phyloP scores from a whole-genome alignment of 2,888 invertebrate species.

The Stegana nigrithorax region DNA sequence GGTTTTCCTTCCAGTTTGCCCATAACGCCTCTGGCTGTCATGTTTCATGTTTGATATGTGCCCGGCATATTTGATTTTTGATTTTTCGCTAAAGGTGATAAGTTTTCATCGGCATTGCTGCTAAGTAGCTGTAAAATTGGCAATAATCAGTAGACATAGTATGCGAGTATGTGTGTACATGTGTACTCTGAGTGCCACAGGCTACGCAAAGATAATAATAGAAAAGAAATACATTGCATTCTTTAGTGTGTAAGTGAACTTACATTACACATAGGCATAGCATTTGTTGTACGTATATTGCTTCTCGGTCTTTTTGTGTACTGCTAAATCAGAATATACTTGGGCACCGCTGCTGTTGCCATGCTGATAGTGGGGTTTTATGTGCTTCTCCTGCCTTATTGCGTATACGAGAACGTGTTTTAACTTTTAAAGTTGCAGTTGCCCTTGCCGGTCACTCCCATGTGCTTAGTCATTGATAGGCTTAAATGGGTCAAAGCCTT shows the following conservation, averaged over 20 bases:
- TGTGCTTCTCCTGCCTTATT: no score
- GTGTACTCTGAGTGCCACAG: no score
- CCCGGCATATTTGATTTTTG: conserved; percentile 10
- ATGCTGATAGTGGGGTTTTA: conserved; percentile 15
- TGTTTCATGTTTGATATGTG: conserved; percentile 12
- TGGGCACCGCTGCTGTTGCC: not conserved
- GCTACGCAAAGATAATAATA: conserved; percentile 11
- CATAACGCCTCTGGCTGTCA: not conserved
- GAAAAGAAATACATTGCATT: not conserved
- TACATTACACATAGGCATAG: no score
- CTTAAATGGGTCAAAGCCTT: not conserved
- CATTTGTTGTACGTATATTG: not conserved
- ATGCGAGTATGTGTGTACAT: no score
- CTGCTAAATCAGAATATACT: no score
- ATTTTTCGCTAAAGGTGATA: not conserved
- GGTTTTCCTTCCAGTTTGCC: no score
- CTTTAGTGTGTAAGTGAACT: not conserved
- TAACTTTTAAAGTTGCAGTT: conserved; percentile 11
- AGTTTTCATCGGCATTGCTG: not conserved
- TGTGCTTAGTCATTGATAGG: no score
- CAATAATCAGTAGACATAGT: not conserved
- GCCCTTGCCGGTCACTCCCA: no score
- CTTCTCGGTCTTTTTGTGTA: no score
- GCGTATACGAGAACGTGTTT: not conserved
- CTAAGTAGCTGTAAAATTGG: conserved; percentile 15